Percentiles rank a stretch among this genome's conserved stretches.
Conservation (phyloP, 1,140 invertebrate genomes). For the Chironomus tepperi region DNA sequence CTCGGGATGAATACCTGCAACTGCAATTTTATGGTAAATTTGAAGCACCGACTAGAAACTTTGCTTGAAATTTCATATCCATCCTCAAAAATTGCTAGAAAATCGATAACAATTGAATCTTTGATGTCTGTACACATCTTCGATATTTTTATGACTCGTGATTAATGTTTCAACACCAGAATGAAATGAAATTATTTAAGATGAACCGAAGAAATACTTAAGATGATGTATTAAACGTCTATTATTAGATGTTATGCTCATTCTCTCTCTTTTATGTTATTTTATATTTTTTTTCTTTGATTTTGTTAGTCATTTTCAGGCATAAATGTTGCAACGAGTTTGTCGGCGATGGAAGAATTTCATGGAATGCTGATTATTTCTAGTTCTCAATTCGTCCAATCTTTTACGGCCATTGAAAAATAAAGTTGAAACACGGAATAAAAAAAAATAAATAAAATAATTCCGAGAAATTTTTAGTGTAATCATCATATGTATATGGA, state of each 20-base stretch:
- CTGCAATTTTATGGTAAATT: not conserved
- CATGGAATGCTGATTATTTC: slow-evolving; percentile 8
- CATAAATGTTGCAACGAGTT: not conserved
- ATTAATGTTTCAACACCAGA: too few species aligned
- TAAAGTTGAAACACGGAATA: not conserved
- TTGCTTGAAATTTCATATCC: not conserved
- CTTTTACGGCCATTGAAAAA: not conserved
- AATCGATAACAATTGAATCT: too few species aligned
- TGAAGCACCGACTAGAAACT: not conserved
- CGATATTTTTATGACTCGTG: too few species aligned
- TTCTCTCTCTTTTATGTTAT: not conserved
- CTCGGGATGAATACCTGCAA: too few species aligned
- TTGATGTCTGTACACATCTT: too few species aligned
- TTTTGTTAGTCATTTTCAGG: not conserved
- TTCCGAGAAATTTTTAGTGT: not conserved
- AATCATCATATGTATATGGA: slow-evolving; percentile 7
- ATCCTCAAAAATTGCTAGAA: too few species aligned
- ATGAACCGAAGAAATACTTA: not conserved
- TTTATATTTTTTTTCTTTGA: not conserved
- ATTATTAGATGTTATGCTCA: not conserved
- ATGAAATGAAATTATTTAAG: too few species aligned
- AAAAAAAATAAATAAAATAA: not conserved
- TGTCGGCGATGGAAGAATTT: not conserved
- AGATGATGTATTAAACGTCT: slow-evolving; percentile 7
- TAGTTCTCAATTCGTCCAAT: slow-evolving; percentile 12